Percentiles rank a stretch among this genome's conserved stretches.
phyloP scores from a whole-genome alignment of 2,797 vertebrate species.

The Petrocephalus sullivani region DNA sequence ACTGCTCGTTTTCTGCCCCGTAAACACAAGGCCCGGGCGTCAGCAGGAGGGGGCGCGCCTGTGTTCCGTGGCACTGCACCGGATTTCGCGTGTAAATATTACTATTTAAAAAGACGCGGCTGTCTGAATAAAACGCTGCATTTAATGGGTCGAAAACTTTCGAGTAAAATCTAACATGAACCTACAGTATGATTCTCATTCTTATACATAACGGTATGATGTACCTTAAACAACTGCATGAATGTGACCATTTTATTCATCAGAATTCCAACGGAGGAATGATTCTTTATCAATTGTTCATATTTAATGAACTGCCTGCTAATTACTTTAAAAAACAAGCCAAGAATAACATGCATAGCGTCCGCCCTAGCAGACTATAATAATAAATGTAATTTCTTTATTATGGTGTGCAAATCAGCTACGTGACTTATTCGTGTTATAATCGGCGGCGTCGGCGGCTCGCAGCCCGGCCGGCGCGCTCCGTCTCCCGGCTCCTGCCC shows the following conservation, averaged over 20 bases:
- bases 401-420: background rate
- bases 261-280: background rate
- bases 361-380: background rate
- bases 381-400: background rate
- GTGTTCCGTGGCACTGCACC: background rate
- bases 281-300: background rate
- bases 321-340: background rate
- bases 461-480: background rate
- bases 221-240: background rate
- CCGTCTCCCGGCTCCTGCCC: conserved; percentile 12
- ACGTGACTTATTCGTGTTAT: background rate
- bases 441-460: background rate
- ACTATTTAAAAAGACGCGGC: background rate
- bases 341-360: background rate
- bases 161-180: background rate
- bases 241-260: background rate
- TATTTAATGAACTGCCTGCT: background rate
- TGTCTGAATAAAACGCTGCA: background rate
- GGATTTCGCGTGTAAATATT: background rate
- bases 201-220: background rate
- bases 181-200: background rate
- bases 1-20: background rate
- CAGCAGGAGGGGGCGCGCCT: background rate
- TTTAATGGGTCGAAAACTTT: background rate
- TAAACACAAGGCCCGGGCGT: background rate